These are phyloP conservation scores for Nothobranchius furzeri DNA, from an alignment of 2,113 vertebrate genomes.

Conservation along the genomic window DNA sequence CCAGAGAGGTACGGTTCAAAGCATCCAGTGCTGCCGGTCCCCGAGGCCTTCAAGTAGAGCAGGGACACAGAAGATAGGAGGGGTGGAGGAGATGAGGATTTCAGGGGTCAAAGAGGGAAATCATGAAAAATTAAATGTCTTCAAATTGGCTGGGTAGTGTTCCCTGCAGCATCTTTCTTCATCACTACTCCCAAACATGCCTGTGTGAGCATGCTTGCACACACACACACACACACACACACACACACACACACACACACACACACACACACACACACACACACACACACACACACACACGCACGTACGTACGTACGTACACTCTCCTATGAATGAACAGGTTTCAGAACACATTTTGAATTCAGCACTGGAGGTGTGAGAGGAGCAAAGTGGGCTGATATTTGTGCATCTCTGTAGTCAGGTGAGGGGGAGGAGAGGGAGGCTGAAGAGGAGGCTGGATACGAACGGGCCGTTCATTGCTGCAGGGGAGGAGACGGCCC, in stretches of 20 bases:
- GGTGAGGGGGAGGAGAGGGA: slow-evolving; percentile 42
- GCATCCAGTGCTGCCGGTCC: slow-evolving; percentile 52
- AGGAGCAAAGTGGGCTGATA: slow-evolving; percentile 18
- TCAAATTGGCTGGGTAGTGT: slow-evolving; percentile 41
- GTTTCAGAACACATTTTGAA: slow-evolving; percentile 31
- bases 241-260: too few species aligned
- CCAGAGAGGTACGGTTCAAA: slow-evolving; percentile 66
- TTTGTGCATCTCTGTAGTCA: slow-evolving; percentile 32
- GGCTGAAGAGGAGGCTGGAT: slow-evolving; percentile 55
- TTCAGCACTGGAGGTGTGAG: slow-evolving; percentile 33
- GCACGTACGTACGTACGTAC: neutral
- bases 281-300: neutral
- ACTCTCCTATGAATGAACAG: slow-evolving; percentile 16
- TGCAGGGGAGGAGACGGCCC: slow-evolving; percentile 41
- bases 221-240: neutral
- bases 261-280: too few species aligned
- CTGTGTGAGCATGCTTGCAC: slow-evolving; percentile 50
- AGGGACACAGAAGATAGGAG: slow-evolving; percentile 52
- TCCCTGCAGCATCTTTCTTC: slow-evolving; percentile 45
- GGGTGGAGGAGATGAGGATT: slow-evolving; percentile 38
- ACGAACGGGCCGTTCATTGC: slow-evolving; percentile 63
- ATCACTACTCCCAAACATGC: slow-evolving; percentile 50
- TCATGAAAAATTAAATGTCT: slow-evolving; percentile 53
- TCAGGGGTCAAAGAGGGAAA: slow-evolving; percentile 56
- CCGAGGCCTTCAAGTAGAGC: slow-evolving; percentile 66